A percentile compares a stretch with the other conserved stretches of the same genome.
Conservation (phyloP, 1,140 invertebrate species). For the Tachypleus tridentatus region DNA sequence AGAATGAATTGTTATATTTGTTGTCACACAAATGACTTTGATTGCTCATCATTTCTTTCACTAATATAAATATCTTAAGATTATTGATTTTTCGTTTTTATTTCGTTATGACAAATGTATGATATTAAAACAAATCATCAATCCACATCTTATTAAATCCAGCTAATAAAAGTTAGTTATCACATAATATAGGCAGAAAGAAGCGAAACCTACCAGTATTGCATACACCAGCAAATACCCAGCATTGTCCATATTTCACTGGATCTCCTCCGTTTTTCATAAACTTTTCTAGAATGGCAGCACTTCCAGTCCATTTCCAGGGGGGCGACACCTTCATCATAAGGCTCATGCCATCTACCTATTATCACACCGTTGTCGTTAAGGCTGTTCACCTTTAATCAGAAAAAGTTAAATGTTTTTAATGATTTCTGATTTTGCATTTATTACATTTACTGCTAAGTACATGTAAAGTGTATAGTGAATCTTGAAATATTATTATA, state of each 20-base stretch:
- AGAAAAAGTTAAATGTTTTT: slow-evolving; percentile 1
- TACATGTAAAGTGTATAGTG: slow-evolving; percentile 1
- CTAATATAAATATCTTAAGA: too few species aligned
- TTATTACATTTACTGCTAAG: not conserved
- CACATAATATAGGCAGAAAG: not conserved
- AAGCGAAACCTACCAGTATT: slow-evolving; percentile 51
- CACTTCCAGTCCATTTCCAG: slow-evolving; percentile 73
- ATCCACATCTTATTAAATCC: too few species aligned
- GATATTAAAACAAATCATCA: too few species aligned
- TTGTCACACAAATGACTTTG: too few species aligned
- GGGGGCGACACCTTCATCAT: slow-evolving; percentile 66
- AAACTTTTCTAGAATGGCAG: slow-evolving; percentile 72
- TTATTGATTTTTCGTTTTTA: too few species aligned
- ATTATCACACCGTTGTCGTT: slow-evolving; percentile 75
- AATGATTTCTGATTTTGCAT: too few species aligned
- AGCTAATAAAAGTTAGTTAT: too few species aligned
- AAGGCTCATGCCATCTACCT: slow-evolving; percentile 80
- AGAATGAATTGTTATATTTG: too few species aligned
- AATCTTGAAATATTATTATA: slow-evolving; percentile 5
- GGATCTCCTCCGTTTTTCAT: slow-evolving; percentile 62
- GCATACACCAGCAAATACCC: slow-evolving; percentile 83
- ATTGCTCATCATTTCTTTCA: too few species aligned
- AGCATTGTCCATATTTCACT: slow-evolving; percentile 88
- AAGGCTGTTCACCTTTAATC: slow-evolving; percentile 54
- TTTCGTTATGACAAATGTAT: too few species aligned